Conservation (phyloP, 2,888 invertebrate species). For the Meteorus cinctellus region DNA sequence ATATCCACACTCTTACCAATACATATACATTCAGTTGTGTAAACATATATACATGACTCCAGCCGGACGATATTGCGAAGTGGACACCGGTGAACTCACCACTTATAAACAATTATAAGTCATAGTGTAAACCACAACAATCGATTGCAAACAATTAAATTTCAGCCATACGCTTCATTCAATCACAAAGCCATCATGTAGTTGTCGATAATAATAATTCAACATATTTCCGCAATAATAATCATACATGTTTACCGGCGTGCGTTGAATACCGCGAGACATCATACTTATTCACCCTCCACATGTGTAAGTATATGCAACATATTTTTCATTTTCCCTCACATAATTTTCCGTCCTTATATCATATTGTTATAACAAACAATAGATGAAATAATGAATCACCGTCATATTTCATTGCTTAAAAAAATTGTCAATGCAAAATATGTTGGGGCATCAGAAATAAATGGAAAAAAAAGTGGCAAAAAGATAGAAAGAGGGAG, state of each 20-base stretch:
- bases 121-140: neutral
- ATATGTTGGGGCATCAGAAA: neutral
- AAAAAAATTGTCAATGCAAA: neutral
- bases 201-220: neutral
- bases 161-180: neutral
- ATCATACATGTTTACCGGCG: constrained; percentile 2
- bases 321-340: neutral
- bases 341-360: neutral
- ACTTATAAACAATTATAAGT: constrained; percentile 8
- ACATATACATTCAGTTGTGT: neutral
- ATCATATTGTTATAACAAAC: too few species aligned
- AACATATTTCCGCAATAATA: too few species aligned
- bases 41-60: neutral
- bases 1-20: neutral
- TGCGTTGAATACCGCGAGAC: neutral
- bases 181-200: neutral
- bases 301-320: neutral
- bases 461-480: neutral
- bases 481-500: neutral
- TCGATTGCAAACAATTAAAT: neutral
- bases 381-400: neutral
- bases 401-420: neutral
- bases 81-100: neutral
- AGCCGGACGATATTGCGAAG: neutral
- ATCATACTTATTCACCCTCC: neutral